Conservation (phyloP, 2,797 vertebrate species). For the Fistularia tabacaria region DNA sequence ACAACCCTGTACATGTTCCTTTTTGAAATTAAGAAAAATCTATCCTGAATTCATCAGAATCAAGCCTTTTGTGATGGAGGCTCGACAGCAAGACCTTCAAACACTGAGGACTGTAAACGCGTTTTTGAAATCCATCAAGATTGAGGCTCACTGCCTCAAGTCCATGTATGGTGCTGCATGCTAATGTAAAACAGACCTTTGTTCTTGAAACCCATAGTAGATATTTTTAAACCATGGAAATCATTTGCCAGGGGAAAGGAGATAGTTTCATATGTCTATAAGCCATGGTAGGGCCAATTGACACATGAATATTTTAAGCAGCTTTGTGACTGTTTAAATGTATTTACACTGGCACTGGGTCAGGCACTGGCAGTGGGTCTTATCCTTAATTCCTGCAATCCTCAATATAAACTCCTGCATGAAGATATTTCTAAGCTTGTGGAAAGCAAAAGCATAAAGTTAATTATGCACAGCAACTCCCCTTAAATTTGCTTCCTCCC, state of each 20-base stretch:
- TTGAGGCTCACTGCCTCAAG: conserved; percentile 50
- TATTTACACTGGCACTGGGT: conserved; percentile 83
- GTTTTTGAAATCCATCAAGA: conserved; percentile 64
- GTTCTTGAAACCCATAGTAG: conserved; percentile 77
- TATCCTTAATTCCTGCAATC: conserved; percentile 83
- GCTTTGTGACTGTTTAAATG: conserved; percentile 91
- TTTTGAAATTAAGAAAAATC: conserved; percentile 39
- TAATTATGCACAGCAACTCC: conserved; percentile 76
- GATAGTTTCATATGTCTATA: conserved; percentile 86
- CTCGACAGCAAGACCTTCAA: conserved; percentile 65
- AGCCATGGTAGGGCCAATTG: conserved; percentile 77
- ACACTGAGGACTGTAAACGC: conserved; percentile 58
- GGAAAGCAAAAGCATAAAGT: conserved; percentile 82
- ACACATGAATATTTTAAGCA: conserved; percentile 92
- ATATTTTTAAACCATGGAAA: conserved; percentile 80
- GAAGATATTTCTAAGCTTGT: conserved; percentile 79
- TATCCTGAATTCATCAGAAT: conserved; percentile 52
- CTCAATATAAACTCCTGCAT: conserved; percentile 80
- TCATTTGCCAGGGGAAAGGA: conserved; percentile 74
- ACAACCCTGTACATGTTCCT: conserved; percentile 2
- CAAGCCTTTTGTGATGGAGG: conserved; percentile 54
- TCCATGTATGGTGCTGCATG: conserved; percentile 62
- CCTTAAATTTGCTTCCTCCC: conserved; percentile 75
- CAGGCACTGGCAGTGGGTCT: conserved; percentile 80
- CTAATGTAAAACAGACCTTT: conserved; percentile 70